phyloP scores from a whole-genome alignment of 2,113 vertebrate genomes.

The Corvus moneduloides region DNA sequence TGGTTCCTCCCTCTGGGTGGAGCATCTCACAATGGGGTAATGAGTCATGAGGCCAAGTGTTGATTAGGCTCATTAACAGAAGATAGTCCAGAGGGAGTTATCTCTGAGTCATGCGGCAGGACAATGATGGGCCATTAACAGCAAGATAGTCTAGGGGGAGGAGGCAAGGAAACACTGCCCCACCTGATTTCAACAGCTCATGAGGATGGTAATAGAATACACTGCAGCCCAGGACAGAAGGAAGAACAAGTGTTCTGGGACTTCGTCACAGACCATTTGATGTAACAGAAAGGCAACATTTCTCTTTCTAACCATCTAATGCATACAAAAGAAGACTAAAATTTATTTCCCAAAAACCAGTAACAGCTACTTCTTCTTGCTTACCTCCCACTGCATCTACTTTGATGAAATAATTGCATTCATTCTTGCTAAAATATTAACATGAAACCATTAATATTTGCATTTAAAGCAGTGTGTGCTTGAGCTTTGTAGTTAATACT shows the following conservation, averaged over 20 bases:
- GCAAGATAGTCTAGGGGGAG: no score
- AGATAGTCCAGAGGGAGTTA: no score
- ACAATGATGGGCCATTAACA: no score
- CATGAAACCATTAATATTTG: constrained; percentile 11
- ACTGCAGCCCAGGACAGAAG: neutral
- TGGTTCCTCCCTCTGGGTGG: no score
- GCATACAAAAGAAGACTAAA: neutral
- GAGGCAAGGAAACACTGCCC: no score
- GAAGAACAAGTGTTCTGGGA: neutral
- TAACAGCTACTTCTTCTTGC: neutral
- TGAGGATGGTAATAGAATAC: no score
- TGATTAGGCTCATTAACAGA: no score
- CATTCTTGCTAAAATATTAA: constrained; percentile 18
- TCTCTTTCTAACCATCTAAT: neutral
- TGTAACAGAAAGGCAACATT: neutral
- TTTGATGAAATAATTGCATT: constrained; percentile 21
- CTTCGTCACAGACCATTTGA: neutral
- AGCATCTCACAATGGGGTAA: no score
- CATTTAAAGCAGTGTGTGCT: neutral
- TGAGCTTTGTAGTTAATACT: neutral
- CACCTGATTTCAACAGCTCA: no score
- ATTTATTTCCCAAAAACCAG: neutral
- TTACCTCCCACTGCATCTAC: neutral
- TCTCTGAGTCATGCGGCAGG: no score
- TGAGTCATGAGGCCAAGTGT: no score